Conservation (phyloP, 1,140 invertebrate genomes). For the Sitobion miscanthi region DNA sequence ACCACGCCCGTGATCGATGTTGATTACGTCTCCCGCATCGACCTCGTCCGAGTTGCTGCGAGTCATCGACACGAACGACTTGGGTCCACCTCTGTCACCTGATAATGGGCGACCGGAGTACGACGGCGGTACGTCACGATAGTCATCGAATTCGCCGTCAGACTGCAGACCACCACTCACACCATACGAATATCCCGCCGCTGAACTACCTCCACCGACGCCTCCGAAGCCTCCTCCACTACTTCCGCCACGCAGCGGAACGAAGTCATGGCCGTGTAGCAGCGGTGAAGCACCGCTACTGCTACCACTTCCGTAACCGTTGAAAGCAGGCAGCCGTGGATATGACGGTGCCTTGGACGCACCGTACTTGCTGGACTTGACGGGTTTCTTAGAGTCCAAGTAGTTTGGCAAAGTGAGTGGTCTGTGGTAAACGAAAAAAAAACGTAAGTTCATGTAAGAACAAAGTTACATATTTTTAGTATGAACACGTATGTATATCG, state of each 20-base stretch:
- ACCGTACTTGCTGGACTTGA: neutral
- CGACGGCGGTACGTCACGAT: neutral
- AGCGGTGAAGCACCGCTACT: neutral
- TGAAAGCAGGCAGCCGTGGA: neutral
- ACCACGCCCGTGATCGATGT: neutral
- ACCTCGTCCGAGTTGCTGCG: neutral
- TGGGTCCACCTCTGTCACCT: slow-evolving; percentile 2
- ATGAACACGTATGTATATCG: no score
- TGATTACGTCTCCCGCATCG: neutral
- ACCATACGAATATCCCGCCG: neutral
- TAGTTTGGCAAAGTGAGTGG: slow-evolving; percentile 38
- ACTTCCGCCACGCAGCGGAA: neutral
- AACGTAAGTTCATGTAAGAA: neutral
- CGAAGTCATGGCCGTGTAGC: slow-evolving; percentile 22
- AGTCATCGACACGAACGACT: slow-evolving; percentile 55
- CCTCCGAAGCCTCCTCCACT: neutral
- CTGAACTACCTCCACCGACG: neutral
- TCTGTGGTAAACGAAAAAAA: neutral
- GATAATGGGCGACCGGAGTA: neutral
- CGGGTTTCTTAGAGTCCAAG: neutral
- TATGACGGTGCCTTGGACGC: neutral
- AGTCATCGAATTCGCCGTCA: neutral
- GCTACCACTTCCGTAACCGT: no score
- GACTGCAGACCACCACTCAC: neutral
- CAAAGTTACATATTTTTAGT: neutral